phyloP scores from a whole-genome alignment of 1,140 invertebrate species.

The Conus ventricosus region DNA sequence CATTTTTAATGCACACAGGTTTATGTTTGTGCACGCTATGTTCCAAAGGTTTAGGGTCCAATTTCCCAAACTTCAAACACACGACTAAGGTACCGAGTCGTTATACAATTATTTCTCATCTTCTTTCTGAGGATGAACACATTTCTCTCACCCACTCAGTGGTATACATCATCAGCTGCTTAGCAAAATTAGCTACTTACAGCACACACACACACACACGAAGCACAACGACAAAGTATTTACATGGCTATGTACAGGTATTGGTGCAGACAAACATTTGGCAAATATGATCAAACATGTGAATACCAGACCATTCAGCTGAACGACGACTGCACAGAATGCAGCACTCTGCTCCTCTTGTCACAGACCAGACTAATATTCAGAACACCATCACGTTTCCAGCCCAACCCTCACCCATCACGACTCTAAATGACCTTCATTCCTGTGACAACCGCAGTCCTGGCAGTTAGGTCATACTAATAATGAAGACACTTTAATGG shows the following conservation, averaged over 20 bases:
- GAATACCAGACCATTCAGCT: neutral
- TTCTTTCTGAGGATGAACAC: neutral
- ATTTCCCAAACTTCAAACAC: too few relatives aligned
- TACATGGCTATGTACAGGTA: neutral
- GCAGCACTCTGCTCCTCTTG: slow-evolving; percentile 6
- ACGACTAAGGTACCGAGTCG: too few relatives aligned
- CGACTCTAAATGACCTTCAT: too few relatives aligned
- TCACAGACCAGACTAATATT: neutral
- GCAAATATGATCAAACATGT: neutral
- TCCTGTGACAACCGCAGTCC: too few relatives aligned
- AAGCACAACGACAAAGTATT: neutral
- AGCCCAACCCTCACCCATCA: too few relatives aligned
- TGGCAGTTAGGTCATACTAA: too few relatives aligned
- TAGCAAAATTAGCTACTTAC: neutral
- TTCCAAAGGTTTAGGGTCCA: too few relatives aligned
- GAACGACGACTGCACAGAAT: slow-evolving; percentile 11
- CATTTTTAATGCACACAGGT: too few relatives aligned
- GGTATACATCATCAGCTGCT: neutral
- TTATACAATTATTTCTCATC: too few relatives aligned
- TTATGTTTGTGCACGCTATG: too few relatives aligned
- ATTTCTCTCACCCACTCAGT: neutral
- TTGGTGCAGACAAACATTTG: neutral
- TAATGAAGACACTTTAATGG: too few relatives aligned
- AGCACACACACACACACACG: neutral
- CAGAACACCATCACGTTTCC: neutral